Percentiles rank a stretch among this genome's conserved stretches.
phyloP scores from a whole-genome alignment of 1,140 invertebrate genomes.

The Bombus fervidus region DNA sequence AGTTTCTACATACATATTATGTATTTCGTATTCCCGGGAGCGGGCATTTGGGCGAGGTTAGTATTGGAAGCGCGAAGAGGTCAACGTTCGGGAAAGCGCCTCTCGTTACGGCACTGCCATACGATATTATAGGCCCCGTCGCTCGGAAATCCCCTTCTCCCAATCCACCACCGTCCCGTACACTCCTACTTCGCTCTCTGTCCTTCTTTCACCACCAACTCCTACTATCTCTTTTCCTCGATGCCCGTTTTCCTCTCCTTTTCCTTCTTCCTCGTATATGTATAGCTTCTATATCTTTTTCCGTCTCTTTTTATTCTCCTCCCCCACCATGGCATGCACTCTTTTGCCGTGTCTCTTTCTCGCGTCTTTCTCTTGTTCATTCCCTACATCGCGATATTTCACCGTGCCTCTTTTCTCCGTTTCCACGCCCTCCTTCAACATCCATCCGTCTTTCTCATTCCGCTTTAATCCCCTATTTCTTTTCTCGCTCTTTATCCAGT shows the following conservation, averaged over 20 bases:
- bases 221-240: constrained; percentile 43
- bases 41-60: constrained; percentile 75
- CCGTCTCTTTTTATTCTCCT: background rate
- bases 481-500: background rate
- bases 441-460: background rate
- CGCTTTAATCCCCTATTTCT: background rate
- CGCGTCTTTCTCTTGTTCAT: constrained; percentile 24
- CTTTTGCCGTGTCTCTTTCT: background rate
- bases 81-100: constrained; percentile 80
- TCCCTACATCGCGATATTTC: constrained; percentile 28
- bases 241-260: background rate
- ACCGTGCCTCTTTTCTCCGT: constrained; percentile 18
- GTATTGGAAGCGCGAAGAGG: constrained; percentile 74
- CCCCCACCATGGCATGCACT: background rate
- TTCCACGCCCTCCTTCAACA: constrained; percentile 10
- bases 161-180: background rate
- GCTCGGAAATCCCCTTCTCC: constrained; percentile 44
- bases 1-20: constrained; percentile 46
- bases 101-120: constrained; percentile 68
- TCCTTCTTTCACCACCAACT: constrained; percentile 30
- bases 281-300: background rate
- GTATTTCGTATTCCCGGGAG: constrained; percentile 63
- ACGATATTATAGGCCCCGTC: constrained; percentile 65
- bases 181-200: background rate
- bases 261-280: background rate